Conservation (phyloP, 2,797 vertebrate genomes). For the Limosa lapponica region DNA sequence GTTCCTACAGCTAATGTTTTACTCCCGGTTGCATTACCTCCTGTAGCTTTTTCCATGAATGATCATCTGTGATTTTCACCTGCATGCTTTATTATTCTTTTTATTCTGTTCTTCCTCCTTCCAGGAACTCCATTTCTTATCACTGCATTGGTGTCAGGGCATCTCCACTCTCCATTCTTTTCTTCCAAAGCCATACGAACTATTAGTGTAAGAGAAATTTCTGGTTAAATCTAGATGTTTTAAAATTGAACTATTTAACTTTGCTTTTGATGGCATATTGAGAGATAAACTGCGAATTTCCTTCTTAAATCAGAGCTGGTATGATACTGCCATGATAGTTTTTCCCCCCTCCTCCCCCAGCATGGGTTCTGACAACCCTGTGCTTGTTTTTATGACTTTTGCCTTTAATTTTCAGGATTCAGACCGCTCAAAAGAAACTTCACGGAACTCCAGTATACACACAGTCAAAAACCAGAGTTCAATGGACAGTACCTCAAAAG, state of each 20-base stretch:
- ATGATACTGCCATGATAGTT: not conserved
- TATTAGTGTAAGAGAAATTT: not conserved
- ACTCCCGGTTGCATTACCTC: not conserved
- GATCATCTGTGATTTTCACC: not conserved
- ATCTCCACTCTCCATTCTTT: not conserved
- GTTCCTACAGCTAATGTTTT: not conserved
- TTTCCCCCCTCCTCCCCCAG: not conserved
- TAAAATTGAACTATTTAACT: not conserved
- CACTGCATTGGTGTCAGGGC: not conserved
- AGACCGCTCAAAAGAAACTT: slow-evolving; percentile 55
- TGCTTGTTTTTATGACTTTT: not conserved
- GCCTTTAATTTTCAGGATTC: slow-evolving; percentile 55
- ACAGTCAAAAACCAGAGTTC: not conserved
- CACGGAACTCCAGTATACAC: slow-evolving; percentile 21
- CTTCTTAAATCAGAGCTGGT: not conserved
- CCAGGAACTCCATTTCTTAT: not conserved
- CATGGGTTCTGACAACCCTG: not conserved
- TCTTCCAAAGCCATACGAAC: not conserved
- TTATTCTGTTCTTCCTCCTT: not conserved
- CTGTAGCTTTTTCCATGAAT: not conserved
- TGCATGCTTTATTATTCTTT: not conserved
- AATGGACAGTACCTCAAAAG: not conserved
- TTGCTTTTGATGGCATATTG: not conserved
- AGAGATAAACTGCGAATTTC: not conserved
- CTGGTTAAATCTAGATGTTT: not conserved